Evolutionary conservation across 2,888 invertebrate genomes (phyloP).

Genomic region (Theodoxus fluviatilis): DNA sequence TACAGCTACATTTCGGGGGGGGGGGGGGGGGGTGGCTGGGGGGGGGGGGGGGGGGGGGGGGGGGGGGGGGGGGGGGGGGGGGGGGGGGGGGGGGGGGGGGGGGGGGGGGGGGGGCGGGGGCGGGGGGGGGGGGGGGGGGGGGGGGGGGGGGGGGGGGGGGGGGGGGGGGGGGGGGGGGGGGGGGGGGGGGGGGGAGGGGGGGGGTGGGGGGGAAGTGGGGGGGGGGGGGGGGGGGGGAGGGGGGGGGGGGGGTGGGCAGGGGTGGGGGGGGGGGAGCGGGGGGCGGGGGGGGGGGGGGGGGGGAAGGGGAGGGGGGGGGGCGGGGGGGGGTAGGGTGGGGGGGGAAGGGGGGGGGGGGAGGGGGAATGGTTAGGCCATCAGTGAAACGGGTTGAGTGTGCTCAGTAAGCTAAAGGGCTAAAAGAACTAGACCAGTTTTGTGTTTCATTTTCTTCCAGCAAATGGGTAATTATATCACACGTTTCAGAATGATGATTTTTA

Average conservation of each 20-base stretch:
- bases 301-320: not conserved
- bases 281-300: too few species aligned
- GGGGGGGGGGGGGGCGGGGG: not conserved
- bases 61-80: not conserved
- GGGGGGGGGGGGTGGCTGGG: not conserved
- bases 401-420: too few species aligned
- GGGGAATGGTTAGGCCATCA: slow-evolving; percentile 14
- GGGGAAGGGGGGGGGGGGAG: not conserved
- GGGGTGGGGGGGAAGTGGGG: slow-evolving; percentile 5
- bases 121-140: slow-evolving; percentile 15
- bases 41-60: not conserved
- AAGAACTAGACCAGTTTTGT: too few species aligned
- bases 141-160: not conserved
- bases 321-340: not conserved
- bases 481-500: too few species aligned
- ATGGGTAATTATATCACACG: too few species aligned
- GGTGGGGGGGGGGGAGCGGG: not conserved
- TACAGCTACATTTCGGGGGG: not conserved
- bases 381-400: too few species aligned
- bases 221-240: too few species aligned
- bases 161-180: not conserved
- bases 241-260: too few species aligned
- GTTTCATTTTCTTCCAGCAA: too few species aligned
- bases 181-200: not conserved
- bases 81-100: not conserved